Evolutionary conservation across 2,797 vertebrate genomes (phyloP), one percentile per base, ranked within the genome.

Genomic region (Pseudomugil gertrudae): DNA sequence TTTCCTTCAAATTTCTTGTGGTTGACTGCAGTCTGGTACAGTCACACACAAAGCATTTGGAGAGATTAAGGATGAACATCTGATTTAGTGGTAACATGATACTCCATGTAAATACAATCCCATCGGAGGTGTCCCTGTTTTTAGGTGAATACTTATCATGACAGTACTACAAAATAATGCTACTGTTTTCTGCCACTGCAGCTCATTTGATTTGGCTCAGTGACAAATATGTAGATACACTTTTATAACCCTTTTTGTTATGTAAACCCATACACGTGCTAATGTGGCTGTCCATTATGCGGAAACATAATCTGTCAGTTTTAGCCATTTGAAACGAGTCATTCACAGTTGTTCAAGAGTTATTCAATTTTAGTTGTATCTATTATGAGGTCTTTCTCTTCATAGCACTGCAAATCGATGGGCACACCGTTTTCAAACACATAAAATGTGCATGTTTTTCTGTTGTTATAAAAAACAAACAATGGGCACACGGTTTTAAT

Each of bases 81-180:
- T 66, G 64, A 77, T 51, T 77, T 62, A 5, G 55, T 78, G 80
- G 86, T 79, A 83, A 79, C 77, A 80, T 63, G 72, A 74, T 69
- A 56, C 73, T 71, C 71, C 74, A 72, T 87, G 84, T 86, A 84
- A 84, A 84, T 81, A 23, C 53, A 73, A 35, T 90, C 87, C 85
- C 87, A 73, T 59, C 14, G 73, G 84, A 84, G 30, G 57, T 83
- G 84, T 89, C 74, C 90, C 73, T 29, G 30, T 88, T 91, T 89
- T 86, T 85, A 87, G 72, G 78, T 84, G 74, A 85, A 80, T 38
- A 65, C 64, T 74, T 73, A 80, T 56, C 74, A 76, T 81, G 76
- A 69, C 84, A 65, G 58, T 55, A 66, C 69, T 66, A 60, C 17
- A 78, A 80, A 68, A 54, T 52, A 69, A 32, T 57, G 57, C 24